Percentiles rank a stretch among this genome's conserved stretches.
These are phyloP conservation scores for Akabosia matsudoensis DNA, from an alignment of 1,140 invertebrate species.

Conservation along the genomic window DNA sequence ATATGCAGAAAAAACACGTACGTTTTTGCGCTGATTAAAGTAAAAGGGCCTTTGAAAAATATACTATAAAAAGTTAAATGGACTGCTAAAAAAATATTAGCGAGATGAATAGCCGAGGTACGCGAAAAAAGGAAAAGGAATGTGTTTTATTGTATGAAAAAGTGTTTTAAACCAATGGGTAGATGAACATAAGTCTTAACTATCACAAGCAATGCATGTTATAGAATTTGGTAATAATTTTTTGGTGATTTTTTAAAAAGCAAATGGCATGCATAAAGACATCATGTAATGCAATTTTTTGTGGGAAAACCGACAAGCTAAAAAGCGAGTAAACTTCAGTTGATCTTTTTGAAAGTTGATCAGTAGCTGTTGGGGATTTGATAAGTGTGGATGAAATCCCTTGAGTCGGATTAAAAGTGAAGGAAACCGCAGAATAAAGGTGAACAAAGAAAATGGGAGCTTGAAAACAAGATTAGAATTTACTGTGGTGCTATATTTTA, in stretches of 20 bases:
- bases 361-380: conserved; percentile 1
- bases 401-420: not conserved
- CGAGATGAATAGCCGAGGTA: too few species aligned
- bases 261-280: too few species aligned
- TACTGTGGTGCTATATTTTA: not conserved
- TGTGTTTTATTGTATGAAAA: too few species aligned
- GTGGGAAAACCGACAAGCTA: not conserved
- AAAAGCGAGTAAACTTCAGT: not conserved
- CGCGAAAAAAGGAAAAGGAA: too few species aligned
- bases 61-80: too few species aligned
- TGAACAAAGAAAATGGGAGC: not conserved
- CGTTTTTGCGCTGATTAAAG: too few species aligned
- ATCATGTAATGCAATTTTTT: not conserved
- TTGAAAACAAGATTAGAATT: not conserved
- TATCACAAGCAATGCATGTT: too few species aligned
- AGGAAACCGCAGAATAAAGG: conserved; percentile 2
- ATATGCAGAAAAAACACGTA: too few species aligned
- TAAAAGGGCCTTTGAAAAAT: too few species aligned
- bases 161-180: too few species aligned
- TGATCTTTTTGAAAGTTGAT: conserved; percentile 17
- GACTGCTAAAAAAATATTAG: too few species aligned
- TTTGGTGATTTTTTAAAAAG: not conserved
- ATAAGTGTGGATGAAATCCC: not conserved
- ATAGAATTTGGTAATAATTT: not conserved
- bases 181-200: too few species aligned